These are phyloP conservation scores for Heliconius sara DNA, from an alignment of 2,888 invertebrate species.

Conservation along the genomic window DNA sequence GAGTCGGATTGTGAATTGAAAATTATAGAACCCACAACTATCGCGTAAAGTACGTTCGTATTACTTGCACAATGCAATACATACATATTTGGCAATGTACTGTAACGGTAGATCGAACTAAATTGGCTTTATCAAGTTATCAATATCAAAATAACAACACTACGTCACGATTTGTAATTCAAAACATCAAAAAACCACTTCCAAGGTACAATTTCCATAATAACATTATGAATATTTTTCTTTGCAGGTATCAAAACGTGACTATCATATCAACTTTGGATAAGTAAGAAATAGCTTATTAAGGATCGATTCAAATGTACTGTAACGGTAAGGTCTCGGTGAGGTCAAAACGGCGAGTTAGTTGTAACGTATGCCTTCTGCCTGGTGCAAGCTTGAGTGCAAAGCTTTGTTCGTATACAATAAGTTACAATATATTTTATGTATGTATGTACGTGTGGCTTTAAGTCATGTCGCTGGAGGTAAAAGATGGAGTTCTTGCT, in stretches of 20 bases:
- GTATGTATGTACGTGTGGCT: constrained; percentile 1
- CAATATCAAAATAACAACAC: background rate
- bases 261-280: constrained; percentile 10
- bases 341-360: constrained; percentile 24
- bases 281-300: constrained; percentile 27
- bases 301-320: constrained; percentile 29
- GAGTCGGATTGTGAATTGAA: no score
- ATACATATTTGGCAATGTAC: background rate
- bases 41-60: no score
- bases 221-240: constrained; percentile 20
- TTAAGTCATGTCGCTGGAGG: background rate
- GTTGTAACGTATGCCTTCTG: constrained; percentile 3
- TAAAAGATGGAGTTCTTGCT: background rate
- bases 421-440: constrained; percentile 10
- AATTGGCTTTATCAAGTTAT: background rate
- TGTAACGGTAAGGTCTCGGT: constrained; percentile 26
- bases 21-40: no score
- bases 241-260: constrained; percentile 34
- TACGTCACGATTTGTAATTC: constrained; percentile 6
- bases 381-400: constrained; percentile 24
- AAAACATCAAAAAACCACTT: constrained; percentile 10
- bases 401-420: constrained; percentile 24
- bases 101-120: background rate
- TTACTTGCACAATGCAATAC: background rate
- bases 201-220: constrained; percentile 10